Conservation (phyloP, 2,888 invertebrate species). For the Blastobasis adustella region DNA sequence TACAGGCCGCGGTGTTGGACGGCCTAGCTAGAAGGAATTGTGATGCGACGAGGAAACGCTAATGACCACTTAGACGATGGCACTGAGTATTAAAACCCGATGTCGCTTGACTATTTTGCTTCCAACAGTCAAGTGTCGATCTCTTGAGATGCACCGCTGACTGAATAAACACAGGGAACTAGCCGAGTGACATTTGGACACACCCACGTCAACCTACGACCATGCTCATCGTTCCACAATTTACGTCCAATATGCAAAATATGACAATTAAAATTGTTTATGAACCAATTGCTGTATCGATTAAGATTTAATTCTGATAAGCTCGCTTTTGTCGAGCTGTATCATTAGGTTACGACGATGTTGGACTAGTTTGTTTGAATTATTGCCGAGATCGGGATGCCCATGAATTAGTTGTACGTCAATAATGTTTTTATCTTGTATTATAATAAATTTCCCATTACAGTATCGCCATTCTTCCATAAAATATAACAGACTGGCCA, state of each 20-base stretch:
- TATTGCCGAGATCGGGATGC: conserved; percentile 28
- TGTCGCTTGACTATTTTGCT: conserved; percentile 65
- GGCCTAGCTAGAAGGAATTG: background rate
- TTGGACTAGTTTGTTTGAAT: conserved; percentile 31
- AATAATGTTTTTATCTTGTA: background rate
- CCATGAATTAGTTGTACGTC: conserved; percentile 15
- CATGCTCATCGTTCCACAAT: conserved; percentile 47
- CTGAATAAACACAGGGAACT: conserved; percentile 70
- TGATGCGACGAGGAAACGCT: conserved; percentile 38
- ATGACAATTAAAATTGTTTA: conserved; percentile 66
- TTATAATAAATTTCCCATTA: no score
- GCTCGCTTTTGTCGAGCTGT: conserved; percentile 44
- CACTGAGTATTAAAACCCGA: conserved; percentile 52
- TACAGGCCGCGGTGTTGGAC: conserved; percentile 26
- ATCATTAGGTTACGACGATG: conserved; percentile 47
- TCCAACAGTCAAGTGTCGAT: conserved; percentile 58
- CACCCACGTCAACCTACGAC: conserved; percentile 26
- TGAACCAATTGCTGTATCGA: conserved; percentile 55
- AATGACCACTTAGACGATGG: conserved; percentile 30
- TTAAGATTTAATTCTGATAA: conserved; percentile 71
- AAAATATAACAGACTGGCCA: no score
- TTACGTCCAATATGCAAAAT: conserved; percentile 57
- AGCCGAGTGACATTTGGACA: conserved; percentile 66
- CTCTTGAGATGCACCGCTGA: conserved; percentile 40
- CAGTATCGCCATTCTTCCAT: no score